Evolutionary conservation across 2,113 vertebrate species (phyloP), one percentile per base, ranked within the genome.

Genomic region (Thunnus thynnus): DNA sequence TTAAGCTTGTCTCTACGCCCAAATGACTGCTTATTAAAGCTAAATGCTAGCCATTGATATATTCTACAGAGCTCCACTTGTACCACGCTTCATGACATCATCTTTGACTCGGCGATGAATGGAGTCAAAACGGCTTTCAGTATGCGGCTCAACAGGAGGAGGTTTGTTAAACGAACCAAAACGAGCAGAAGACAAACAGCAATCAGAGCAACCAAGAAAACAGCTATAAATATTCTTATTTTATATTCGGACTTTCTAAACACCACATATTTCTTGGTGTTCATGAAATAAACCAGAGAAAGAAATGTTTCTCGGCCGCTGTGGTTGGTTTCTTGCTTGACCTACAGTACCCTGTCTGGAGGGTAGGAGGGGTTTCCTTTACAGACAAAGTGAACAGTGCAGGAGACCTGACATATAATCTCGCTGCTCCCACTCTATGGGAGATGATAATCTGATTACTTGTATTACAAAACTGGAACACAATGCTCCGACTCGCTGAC

Each of bases 401-500:
- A 30, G 13, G 6, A 76, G 66, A 63, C 48, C 30, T 74, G 74
- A 83, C 56, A 77, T 67, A 78, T 76, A 84, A 86, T 91, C 81
- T 69, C 66, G 66, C 61, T 58, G 46, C 79, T 51, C 22, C 60
- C 46, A 36, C 71, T 81, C 68, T 51, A 16, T 51, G 48, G 58
- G 70, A 87, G 71, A 84, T 68, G 36, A 83, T 91, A 84, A 93
- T 87, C 78, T 89, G 84, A 93, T 93, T 91, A 79, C 12, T 80
- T 56, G 65, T 30, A 52, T 86, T 82, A 85, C 55, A 48, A 50
- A 32, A 50, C 57, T n/a, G 79, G 41, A 84, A 54, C 22, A 51
- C 48, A 72, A 66, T 60, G 57, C 56, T 44, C 72, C 13, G 64
- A 67, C 67, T 58, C 52, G 48, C 60, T 71, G 74, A 77, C 60